phyloP scores from a whole-genome alignment of 2,888 invertebrate species.

The Ethmia dodecea region DNA sequence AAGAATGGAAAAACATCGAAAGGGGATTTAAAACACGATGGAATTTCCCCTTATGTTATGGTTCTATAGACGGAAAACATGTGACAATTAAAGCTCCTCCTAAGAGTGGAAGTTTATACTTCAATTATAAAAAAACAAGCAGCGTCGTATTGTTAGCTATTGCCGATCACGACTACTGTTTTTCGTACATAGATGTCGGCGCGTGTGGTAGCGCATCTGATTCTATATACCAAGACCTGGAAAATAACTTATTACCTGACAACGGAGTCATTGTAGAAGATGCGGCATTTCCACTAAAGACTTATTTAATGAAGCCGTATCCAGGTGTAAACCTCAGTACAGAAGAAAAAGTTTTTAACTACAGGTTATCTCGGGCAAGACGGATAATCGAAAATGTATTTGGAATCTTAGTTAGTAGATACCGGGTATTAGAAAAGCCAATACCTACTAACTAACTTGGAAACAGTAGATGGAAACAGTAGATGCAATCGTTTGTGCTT shows the following conservation, averaged over 20 bases:
- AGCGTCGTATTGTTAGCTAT: too few species aligned
- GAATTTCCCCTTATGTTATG: too few species aligned
- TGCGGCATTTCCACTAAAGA: constrained; percentile 11
- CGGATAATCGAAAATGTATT: not conserved
- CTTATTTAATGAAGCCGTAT: constrained; percentile 22
- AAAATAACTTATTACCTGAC: constrained; percentile 17
- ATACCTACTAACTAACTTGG: too few species aligned
- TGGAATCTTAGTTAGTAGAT: constrained; percentile 6
- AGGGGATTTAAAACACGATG: too few species aligned
- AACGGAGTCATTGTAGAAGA: constrained; percentile 13
- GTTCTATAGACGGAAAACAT: too few species aligned
- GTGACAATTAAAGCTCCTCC: too few species aligned
- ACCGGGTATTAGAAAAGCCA: constrained; percentile 15
- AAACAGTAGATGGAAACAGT: constrained; percentile 7
- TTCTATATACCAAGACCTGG: constrained; percentile 15
- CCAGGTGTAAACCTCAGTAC: constrained; percentile 18
- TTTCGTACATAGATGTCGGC: constrained; percentile 18
- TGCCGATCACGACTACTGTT: too few species aligned
- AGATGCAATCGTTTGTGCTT: constrained; percentile 15
- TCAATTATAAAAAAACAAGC: too few species aligned
- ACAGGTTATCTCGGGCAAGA: too few species aligned
- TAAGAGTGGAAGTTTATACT: too few species aligned
- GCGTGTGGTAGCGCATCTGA: constrained; percentile 17
- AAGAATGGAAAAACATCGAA: too few species aligned
- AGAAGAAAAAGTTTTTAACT: constrained; percentile 15